Conservation (phyloP, 2,888 invertebrate genomes). For the Atrina japonica region DNA sequence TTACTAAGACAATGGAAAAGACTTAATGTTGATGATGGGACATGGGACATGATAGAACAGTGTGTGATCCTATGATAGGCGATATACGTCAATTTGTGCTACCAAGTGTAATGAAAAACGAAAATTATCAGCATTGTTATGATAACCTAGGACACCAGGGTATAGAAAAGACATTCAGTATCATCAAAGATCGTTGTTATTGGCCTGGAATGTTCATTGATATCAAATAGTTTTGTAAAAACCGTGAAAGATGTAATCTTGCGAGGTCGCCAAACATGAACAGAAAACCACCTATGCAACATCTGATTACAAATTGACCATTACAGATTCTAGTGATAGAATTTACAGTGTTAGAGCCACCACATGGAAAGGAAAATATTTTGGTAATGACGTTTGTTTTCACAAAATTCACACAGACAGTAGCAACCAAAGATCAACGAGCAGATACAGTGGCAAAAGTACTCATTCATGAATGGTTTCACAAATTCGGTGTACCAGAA, state of each 20-base stretch:
- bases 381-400: slow-evolving; percentile 28
- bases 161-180: slow-evolving; percentile 39
- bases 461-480: slow-evolving; percentile 2
- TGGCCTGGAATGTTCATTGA: slow-evolving; percentile 47
- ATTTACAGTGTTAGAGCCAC: slow-evolving; percentile 41
- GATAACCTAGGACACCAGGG: slow-evolving; percentile 49
- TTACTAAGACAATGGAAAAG: slow-evolving; percentile 27
- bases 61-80: background rate
- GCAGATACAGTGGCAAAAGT: background rate
- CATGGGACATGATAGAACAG: slow-evolving; percentile 1
- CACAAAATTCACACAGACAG: slow-evolving; percentile 34
- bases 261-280: slow-evolving; percentile 29
- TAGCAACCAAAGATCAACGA: background rate
- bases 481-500: background rate
- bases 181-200: slow-evolving; percentile 45
- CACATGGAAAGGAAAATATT: slow-evolving; percentile 45
- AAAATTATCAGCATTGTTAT: slow-evolving; percentile 42
- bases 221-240: slow-evolving; percentile 32
- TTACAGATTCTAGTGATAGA: too few relatives aligned
- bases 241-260: slow-evolving; percentile 42
- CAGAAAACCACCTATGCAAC: slow-evolving; percentile 14
- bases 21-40: slow-evolving; percentile 21
- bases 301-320: too few relatives aligned
- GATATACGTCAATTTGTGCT: slow-evolving; percentile 26
- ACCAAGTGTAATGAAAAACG: slow-evolving; percentile 16